Base-by-base conservation (phyloP, 2,888 invertebrate genomes). In the Dugesia japonica region DNA sequence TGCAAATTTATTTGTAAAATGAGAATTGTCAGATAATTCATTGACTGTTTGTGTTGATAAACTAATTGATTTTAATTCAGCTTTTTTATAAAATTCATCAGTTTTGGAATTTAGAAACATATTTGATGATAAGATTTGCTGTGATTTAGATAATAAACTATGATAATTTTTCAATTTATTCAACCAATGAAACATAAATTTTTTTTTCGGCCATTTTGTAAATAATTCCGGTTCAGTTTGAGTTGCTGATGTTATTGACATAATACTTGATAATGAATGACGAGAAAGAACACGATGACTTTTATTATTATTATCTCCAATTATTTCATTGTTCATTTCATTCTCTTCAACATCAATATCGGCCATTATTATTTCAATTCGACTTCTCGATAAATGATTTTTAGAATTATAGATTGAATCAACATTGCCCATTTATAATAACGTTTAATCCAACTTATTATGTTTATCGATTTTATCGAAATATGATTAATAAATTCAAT, bases 91-190 rank as follows among this genome's bases (percentile, higher is more conserved):
- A 23, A n/a, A n/a, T 4, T 56, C n/a, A 4, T 56, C 56, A n/a
- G 4, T 20, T 23, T 56, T 56, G 4, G 23, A n/a, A 23, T 56
- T 4, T 23, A 56, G 17, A 56, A 56, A 56, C 56, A 56, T 56
- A n/a, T n/a, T 56, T n/a, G 56, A 56, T 20, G 56, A 56, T n/a
- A 56, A 23, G 4, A 56, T 7, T n/a, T 56, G 56, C 23, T 56
- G 56, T 1, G 56, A 56, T n/a, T 56, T 56, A 9, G 56, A 56
- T 23, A 56, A 56, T n/a, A 56, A 56, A 56, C 56, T 56, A n/a
- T 56, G 56, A 56, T 56, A 56, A n/a, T 56, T 56, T n/a, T 23
- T 56, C n/a, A 56, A 56, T 56, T 56, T 56, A 56, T 23, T 56
- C 56, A 56, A 56, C 56, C 56, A 56, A 23, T 56, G 4, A 56